phyloP scores from a whole-genome alignment of 2,888 invertebrate genomes.

The Philaethria dido region DNA sequence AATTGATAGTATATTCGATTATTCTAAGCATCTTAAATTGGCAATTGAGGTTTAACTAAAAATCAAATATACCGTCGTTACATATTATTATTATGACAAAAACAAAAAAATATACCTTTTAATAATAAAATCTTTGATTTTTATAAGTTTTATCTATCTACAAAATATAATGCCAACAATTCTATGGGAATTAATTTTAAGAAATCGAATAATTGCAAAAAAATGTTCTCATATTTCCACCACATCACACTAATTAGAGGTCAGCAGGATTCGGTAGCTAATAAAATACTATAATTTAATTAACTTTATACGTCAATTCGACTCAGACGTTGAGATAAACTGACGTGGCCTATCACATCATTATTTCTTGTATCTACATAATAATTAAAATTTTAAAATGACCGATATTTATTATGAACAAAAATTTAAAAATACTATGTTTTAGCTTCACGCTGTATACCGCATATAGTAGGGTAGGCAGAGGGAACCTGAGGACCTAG shows the following conservation, averaged over 20 bases:
- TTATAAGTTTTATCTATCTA: neutral
- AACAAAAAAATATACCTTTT: neutral
- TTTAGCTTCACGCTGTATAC: too few relatives aligned
- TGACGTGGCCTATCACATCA: slow-evolving; percentile 6
- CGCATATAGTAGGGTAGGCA: too few relatives aligned
- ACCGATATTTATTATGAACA: neutral
- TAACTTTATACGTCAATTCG: neutral
- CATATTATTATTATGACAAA: too few relatives aligned
- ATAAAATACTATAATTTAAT: slow-evolving; percentile 13
- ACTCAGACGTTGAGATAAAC: slow-evolving; percentile 12
- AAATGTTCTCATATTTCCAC: neutral
- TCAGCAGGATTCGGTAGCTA: neutral
- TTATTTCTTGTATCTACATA: slow-evolving; percentile 3
- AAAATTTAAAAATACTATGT: neutral
- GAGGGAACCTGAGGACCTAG: too few relatives aligned
- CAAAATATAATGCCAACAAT: neutral
- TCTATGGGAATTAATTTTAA: slow-evolving; percentile 2
- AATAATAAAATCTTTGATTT: neutral
- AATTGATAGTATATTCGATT: too few relatives aligned
- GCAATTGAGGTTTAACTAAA: too few relatives aligned
- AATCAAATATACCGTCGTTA: too few relatives aligned
- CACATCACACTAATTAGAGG: slow-evolving; percentile 6
- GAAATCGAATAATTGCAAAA: neutral
- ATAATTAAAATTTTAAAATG: slow-evolving; percentile 6
- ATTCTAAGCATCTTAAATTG: too few relatives aligned